Percentiles rank a stretch among this genome's conserved stretches.
These are phyloP conservation scores for Gavialis gangeticus DNA, from an alignment of 2,113 vertebrate species.

Conservation along the genomic window DNA sequence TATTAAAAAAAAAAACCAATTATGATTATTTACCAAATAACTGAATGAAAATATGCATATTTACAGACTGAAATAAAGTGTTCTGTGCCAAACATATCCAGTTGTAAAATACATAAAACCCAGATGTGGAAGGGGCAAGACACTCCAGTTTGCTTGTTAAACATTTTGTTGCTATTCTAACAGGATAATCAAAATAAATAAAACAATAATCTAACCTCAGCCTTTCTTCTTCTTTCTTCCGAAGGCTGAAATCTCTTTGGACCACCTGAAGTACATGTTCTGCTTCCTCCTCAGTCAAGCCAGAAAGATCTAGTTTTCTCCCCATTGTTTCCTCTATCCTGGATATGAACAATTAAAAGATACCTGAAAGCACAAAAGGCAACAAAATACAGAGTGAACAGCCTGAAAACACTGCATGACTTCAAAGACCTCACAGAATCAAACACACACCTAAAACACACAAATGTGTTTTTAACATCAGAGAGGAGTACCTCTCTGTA, in stretches of 20 bases:
- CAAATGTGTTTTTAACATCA: not conserved
- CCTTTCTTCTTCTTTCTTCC: slow-evolving; percentile 94
- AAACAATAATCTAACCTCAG: slow-evolving; percentile 84
- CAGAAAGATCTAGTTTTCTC: slow-evolving; percentile 94
- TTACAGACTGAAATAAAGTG: not conserved
- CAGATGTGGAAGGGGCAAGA: not conserved
- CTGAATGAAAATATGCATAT: not conserved
- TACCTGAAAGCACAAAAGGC: slow-evolving; percentile 62
- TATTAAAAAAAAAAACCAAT: not conserved
- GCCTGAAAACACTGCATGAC: not conserved
- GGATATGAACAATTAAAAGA: not conserved
- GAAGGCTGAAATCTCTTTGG: slow-evolving; percentile 93
- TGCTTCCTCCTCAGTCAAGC: slow-evolving; percentile 92
- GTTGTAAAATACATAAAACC: not conserved
- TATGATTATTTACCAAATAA: not conserved
- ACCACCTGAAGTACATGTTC: slow-evolving; percentile 96
- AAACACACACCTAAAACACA: not conserved
- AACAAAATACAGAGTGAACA: not conserved
- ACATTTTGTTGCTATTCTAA: not conserved
- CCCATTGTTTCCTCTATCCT: slow-evolving; percentile 83
- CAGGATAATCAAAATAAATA: not conserved
- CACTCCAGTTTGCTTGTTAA: not conserved
- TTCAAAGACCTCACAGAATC: not conserved
- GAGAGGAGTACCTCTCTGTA: not conserved
- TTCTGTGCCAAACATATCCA: not conserved